Evolutionary conservation across 2,888 invertebrate genomes (phyloP), one percentile per base, ranked within the genome.

Genomic region (Epirrhoe alternata): DNA sequence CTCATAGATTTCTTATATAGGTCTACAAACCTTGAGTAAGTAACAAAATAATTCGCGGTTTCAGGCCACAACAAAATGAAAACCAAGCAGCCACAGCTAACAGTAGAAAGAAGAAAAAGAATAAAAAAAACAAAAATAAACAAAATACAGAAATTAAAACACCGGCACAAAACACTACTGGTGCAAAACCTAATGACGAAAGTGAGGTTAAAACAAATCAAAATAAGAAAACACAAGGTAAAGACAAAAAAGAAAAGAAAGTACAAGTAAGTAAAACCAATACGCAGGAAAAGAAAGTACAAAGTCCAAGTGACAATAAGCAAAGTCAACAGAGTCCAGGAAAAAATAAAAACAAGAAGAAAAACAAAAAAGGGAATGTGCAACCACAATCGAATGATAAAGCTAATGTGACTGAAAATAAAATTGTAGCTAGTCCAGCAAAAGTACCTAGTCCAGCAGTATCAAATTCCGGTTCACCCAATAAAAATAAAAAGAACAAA

Each of bases 61-160:
- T 30, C 69, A 74, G 74, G 47, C 38, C 50, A n/a, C 67, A 57
- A 45, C 64, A 67, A 17, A 66, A 61, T 5, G 45, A 58, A 52
- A 64, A 61, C 24, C 63, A 64, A 58, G 54, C 54, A 16, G 56
- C 61, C 10, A 55, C 64, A 38, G 60, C 57, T 51, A 70, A 72
- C 61, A 77, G 70, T 6, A 81, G 80, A 64, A 83, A 81, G 65
- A 83, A 77, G 33, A 83, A 83, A 33, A 86, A 81, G 65, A 85
- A 84, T 59, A 83, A 78, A 52, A 79, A 82, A 62, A 79, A 77
- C 31, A 79, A 82, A 62, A 79, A 78, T 31, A 80, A 75, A 66
- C 74, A 75, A 61, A 79, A 67, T 7, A 7, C 63, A 16, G 72
- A 61, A 12, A 62, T 30, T 58, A 66, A 62, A 8, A 35, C 54